Evolutionary conservation across 64 coral and sea anemone genomes (phyloP), one percentile per base, ranked within the genome.

Genomic region (Montipora cactus): DNA sequence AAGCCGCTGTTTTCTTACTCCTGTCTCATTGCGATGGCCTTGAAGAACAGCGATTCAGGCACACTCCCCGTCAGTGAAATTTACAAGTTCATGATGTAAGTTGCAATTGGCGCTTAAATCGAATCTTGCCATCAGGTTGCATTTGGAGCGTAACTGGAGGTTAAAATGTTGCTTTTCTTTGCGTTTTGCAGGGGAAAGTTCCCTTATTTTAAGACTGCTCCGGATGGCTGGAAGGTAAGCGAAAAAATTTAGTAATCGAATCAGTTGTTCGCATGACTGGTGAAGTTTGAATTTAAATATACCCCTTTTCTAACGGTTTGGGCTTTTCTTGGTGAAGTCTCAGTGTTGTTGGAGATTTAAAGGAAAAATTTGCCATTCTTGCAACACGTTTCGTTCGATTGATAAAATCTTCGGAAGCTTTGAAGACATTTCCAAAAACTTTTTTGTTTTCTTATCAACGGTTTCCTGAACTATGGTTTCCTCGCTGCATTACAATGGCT

Each of bases 21-120:
- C 1, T 99, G 98, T 96, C 79, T 99, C 2, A 99, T 99, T 76
- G 98, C 98, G 22, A 99, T 99, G 98, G 98, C 98, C 53, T 69
- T 99, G 44, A 92, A 99, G 87, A 96, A 99, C 86, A 96, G 95
- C 55, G 98, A 99, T 89, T 84, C 98, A 45, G 98, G 98, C 91
- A 99, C 98, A 66, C 89, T 99, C 52, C 98, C 98, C 82, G 98
- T 99, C 80, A 99, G 98, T 89, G 98, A 99, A 92, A 99, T 99
- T 77, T 99, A 99, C 98, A 99, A 99, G 92, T 99, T 99, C 80
- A 99, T 99, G 98, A 96, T 96, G 98, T 99, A 94, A 94, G 98
- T 99, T 91, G 94, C 77, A 86, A 51, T 86, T 71, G 82, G 82
- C 82, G 81, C 81, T 68, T 23, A 84, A 84, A 84, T 84, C 44